These are phyloP conservation scores for Trichosurus vulpecula DNA, from an alignment of 2,797 vertebrate genomes.

Conservation along the genomic window DNA sequence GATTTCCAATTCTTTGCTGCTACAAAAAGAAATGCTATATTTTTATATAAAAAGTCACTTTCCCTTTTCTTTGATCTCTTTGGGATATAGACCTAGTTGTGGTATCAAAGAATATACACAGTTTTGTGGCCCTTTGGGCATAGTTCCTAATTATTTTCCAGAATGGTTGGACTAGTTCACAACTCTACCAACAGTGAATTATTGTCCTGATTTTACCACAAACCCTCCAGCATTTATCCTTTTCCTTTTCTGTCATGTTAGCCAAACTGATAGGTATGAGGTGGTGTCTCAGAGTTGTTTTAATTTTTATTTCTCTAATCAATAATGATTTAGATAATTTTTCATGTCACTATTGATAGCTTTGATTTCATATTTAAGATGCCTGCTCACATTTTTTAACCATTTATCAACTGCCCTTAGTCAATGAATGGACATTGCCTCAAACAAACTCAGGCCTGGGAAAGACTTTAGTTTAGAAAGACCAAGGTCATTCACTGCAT, in stretches of 20 bases:
- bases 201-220: background rate
- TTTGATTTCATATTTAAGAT: background rate
- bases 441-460: background rate
- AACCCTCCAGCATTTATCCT: background rate
- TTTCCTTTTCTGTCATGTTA: background rate
- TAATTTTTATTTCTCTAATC: background rate
- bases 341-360: background rate
- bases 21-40: background rate
- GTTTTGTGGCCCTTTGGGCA: background rate
- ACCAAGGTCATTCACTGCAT: background rate
- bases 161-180: background rate
- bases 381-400: background rate
- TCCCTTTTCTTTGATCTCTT: background rate
- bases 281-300: background rate
- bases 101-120: background rate
- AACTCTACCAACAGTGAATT: background rate
- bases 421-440: background rate
- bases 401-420: background rate
- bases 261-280: background rate
- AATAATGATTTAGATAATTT: background rate
- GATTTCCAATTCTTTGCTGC: background rate
- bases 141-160: background rate
- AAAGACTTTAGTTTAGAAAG: background rate
- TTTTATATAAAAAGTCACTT: background rate
- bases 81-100: background rate